Conservation (phyloP, 35 echinoderm and acorn worm genomes). For the Amphiura filiformis region DNA sequence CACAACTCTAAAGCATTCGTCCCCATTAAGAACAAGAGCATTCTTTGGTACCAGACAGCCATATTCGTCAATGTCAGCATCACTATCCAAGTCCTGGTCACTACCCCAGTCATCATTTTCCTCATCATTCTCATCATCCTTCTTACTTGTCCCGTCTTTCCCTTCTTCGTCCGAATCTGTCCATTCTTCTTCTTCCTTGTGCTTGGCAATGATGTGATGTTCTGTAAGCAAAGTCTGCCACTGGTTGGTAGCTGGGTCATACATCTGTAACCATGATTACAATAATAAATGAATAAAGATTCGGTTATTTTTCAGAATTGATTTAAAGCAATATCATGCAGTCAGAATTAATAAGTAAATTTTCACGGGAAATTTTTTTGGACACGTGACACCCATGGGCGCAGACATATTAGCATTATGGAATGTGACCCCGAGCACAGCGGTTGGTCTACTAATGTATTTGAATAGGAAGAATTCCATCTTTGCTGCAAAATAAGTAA, state of each 20-base stretch:
- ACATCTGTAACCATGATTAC: neutral
- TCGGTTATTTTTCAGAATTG: neutral
- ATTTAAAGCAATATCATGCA: neutral
- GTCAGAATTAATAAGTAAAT: neutral
- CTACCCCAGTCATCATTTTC: neutral
- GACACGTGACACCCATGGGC: neutral
- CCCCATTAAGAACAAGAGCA: neutral
- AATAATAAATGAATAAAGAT: neutral
- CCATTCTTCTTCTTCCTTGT: neutral
- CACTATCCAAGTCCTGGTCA: neutral
- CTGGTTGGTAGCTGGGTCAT: neutral
- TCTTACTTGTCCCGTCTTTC: neutral
- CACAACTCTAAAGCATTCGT: neutral
- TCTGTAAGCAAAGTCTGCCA: neutral
- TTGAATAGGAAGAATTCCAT: no score
- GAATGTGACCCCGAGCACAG: no score
- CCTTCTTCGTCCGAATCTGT: neutral
- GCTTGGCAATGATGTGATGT: neutral
- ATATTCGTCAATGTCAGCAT: neutral
- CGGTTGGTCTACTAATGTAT: no score
- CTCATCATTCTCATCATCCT: neutral
- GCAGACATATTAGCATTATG: neutral
- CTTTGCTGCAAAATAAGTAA: no score
- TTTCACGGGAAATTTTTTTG: neutral
- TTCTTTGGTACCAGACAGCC: neutral